Conservation (phyloP, 2,888 invertebrate species). For the Calameuta filiformis region DNA sequence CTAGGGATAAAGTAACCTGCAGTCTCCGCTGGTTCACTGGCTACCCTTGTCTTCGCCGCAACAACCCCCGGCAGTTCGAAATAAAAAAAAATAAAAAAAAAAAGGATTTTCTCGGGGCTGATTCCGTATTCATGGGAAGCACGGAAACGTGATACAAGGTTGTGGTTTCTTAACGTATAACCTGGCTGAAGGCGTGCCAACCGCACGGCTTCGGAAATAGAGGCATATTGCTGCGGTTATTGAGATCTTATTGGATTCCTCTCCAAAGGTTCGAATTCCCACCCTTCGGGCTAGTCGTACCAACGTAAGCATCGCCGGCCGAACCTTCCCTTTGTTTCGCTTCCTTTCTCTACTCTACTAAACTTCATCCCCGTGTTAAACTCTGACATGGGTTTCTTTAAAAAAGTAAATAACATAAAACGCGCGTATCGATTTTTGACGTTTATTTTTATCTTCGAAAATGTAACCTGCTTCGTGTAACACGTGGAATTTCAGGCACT, state of each 20-base stretch:
- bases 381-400: not conserved
- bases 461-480: not conserved
- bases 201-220: not conserved
- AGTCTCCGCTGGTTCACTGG: not conserved
- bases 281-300: not conserved
- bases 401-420: not conserved
- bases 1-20: not conserved
- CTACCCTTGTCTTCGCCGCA: not conserved
- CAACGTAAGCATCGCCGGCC: not conserved
- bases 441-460: not conserved
- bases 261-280: conserved; percentile 8
- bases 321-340: not conserved
- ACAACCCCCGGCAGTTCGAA: not conserved
- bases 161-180: not conserved
- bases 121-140: conserved; percentile 49
- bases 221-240: conserved; percentile 40
- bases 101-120: conserved; percentile 13
- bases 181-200: not conserved
- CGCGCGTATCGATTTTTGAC: not conserved
- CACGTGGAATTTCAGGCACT: not conserved
- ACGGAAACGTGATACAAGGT: conserved; percentile 9
- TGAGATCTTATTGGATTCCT: conserved; percentile 39
- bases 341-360: not conserved
- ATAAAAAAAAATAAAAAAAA: not conserved
- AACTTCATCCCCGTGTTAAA: not conserved